Percentiles rank a stretch among this genome's conserved stretches.
Evolutionary conservation across 2,797 vertebrate species (phyloP).

Genomic region (Sebastes steindachneri): DNA sequence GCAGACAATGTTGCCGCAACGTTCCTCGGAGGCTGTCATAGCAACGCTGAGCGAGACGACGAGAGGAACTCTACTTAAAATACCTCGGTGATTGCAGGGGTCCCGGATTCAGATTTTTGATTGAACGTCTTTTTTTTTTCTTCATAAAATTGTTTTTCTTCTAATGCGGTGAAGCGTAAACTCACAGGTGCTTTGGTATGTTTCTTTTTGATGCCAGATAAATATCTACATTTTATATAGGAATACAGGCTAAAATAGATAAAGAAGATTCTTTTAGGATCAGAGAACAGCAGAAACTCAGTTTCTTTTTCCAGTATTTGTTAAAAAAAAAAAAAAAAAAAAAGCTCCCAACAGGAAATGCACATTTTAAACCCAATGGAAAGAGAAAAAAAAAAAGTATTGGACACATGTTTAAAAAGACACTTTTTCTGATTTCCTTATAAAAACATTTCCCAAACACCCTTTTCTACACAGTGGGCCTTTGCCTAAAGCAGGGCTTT

Average conservation of each 20-base stretch:
- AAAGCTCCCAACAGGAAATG: slow-evolving; percentile 55
- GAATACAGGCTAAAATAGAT: slow-evolving; percentile 69
- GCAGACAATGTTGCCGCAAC: slow-evolving; percentile 71
- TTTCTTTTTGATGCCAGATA: slow-evolving; percentile 82
- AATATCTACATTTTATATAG: slow-evolving; percentile 78
- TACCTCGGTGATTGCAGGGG: slow-evolving; percentile 79
- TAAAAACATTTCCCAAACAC: slow-evolving; percentile 61
- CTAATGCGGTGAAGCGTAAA: slow-evolving; percentile 76
- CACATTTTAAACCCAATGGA: slow-evolving; percentile 58
- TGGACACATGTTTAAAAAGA: slow-evolving; percentile 71
- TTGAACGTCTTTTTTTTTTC: slow-evolving; percentile 64
- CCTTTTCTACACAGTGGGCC: slow-evolving; percentile 50
- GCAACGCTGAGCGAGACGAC: slow-evolving; percentile 70
- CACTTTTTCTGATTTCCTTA: slow-evolving; percentile 66
- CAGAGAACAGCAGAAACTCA: slow-evolving; percentile 71
- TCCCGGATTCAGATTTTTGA: slow-evolving; percentile 79
- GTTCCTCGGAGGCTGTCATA: slow-evolving; percentile 75
- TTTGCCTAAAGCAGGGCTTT: slow-evolving; percentile 42
- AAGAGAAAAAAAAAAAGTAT: slow-evolving; percentile 43
- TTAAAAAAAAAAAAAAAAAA: slow-evolving; percentile 26
- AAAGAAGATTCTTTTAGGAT: slow-evolving; percentile 70
- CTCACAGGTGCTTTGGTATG: slow-evolving; percentile 86
- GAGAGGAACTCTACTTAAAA: slow-evolving; percentile 67
- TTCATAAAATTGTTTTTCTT: slow-evolving; percentile 74
- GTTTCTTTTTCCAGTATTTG: slow-evolving; percentile 76